phyloP scores from a whole-genome alignment of 1,140 invertebrate genomes.

The Trissolcus basalis region DNA sequence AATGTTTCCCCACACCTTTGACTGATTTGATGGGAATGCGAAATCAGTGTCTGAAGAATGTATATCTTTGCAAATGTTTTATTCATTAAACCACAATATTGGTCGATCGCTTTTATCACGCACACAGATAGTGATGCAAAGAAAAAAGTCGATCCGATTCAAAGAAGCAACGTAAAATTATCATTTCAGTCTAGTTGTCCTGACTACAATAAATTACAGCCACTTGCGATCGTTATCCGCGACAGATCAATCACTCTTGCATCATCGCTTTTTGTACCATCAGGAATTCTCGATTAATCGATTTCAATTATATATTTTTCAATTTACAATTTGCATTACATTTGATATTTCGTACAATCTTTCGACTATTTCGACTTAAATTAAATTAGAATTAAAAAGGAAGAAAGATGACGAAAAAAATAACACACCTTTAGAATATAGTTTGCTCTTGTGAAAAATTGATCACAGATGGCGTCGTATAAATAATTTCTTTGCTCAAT shows the following conservation, averaged over 20 bases:
- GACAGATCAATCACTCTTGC: constrained; percentile 1
- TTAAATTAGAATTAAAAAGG: too few relatives aligned
- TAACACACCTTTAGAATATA: not conserved
- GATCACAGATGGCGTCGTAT: constrained; percentile 38
- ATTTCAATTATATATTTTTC: not conserved
- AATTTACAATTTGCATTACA: constrained; percentile 1
- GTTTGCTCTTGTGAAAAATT: constrained; percentile 6
- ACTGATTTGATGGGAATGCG: too few relatives aligned
- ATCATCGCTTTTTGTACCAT: not conserved
- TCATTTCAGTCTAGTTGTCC: constrained; percentile 29
- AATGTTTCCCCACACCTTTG: too few relatives aligned
- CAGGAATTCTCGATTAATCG: not conserved
- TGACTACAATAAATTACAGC: constrained; percentile 41
- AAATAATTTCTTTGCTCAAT: constrained; percentile 9
- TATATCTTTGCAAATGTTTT: constrained; percentile 26
- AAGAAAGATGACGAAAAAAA: too few relatives aligned
- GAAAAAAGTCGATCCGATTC: constrained; percentile 20
- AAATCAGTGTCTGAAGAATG: too few relatives aligned
- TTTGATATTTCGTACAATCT: not conserved
- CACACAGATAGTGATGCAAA: constrained; percentile 12
- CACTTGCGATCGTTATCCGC: constrained; percentile 36
- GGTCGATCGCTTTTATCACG: constrained; percentile 28
- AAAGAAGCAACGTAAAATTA: constrained; percentile 32
- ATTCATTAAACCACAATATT: constrained; percentile 46
- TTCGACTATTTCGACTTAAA: too few relatives aligned